Base-by-base conservation (phyloP, 1,140 invertebrate genomes). In the Rhyacophila brunnea region DNA sequence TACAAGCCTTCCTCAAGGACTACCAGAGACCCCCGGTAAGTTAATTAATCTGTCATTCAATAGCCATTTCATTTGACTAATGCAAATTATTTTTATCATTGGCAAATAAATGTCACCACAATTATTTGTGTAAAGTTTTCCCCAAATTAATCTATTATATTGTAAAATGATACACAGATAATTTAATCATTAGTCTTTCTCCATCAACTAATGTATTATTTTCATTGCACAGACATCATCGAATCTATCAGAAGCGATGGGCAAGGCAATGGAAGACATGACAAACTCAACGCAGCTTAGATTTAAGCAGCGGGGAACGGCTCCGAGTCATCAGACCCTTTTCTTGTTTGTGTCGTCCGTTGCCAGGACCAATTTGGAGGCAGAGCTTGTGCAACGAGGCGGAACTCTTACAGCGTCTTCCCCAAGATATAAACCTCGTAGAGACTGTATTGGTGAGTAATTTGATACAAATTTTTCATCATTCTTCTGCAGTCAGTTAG, bases 201-300 rank as follows among this genome's bases (percentile, higher is more conserved):
- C n/a, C n/a, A n/a, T n/a, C n/a, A n/a, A n/a, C n/a, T n/a, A n/a
- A n/a, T n/a, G n/a, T n/a, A n/a, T n/a, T n/a, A n/a, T n/a, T 20
- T 23, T 68, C 6, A 35, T 7, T 35, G 34, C 68, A 5, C 66
- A 86, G 82, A 77, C 73, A 42, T 75, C 80, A 9, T 85, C 87
- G 5, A 86, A 85, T 67, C 79, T 93, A 13, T 84, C 86, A 2
- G 84, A 89, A 67, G 89, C 90, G 36, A 92, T 93, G 83, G 84
- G 84, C 19, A 89, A 88, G 70, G 87, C 91, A n/a, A 94, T 96
- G 91, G 92, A 96, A 73, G 92, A 95, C 69, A 90, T 98, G 84
- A 92, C 91, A 4, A 87, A 85, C 69, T 85, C 85, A 42, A 93
- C 91, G 11, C 83, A 84, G 14, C 68, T 72, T 50, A 69, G 70